Percentiles rank a stretch among this genome's conserved stretches.
Conservation (phyloP, 2,113 vertebrate species). For the Dendropsophus ebraccatus region DNA sequence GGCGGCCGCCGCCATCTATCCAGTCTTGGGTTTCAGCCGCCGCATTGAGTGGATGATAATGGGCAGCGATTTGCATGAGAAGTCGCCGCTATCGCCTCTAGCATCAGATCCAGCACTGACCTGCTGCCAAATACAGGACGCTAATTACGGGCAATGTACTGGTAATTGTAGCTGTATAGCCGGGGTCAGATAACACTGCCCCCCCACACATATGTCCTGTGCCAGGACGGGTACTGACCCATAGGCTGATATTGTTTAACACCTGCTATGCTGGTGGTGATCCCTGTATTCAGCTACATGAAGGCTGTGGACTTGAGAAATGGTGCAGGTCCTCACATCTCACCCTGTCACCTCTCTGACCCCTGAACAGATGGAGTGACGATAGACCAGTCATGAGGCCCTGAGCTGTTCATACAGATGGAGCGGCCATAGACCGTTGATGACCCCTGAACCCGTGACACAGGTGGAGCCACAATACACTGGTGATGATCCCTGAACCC, state of each 20-base stretch:
- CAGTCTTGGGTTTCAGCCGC: neutral
- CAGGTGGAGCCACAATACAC: neutral
- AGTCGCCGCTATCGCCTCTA: neutral
- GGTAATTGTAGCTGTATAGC: neutral
- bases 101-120: conserved; percentile 10
- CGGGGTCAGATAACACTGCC: neutral
- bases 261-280: neutral
- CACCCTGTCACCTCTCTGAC: neutral
- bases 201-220: neutral
- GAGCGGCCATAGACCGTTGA: neutral
- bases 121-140: conserved; percentile 17
- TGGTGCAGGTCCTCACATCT: neutral
- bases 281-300: neutral
- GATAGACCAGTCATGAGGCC: neutral
- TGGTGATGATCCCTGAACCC: neutral
- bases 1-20: neutral
- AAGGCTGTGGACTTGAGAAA: neutral
- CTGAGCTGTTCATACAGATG: neutral
- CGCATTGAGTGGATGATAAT: neutral
- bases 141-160: conserved; percentile 2
- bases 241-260: neutral
- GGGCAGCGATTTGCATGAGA: conserved; percentile 1
- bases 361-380: neutral
- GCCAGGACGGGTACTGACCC: neutral
- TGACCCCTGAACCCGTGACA: neutral